phyloP scores from a whole-genome alignment of 2,888 invertebrate species.

The Lepidochrysops patricia region DNA sequence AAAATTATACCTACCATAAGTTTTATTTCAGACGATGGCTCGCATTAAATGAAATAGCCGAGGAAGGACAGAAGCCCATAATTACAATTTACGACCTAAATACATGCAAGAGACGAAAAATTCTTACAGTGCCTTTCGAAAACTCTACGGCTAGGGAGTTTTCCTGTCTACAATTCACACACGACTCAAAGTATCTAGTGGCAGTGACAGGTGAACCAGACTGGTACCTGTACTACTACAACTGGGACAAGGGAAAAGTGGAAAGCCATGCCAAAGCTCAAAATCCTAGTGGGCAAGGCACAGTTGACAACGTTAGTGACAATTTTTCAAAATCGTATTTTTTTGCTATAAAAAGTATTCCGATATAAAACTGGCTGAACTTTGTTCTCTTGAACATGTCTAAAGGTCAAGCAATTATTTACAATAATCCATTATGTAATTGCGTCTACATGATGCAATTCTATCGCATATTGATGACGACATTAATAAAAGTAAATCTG shows the following conservation, averaged over 20 bases:
- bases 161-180: slow-evolving; percentile 83
- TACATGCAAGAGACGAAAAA: slow-evolving; percentile 80
- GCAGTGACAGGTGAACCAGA: slow-evolving; percentile 89
- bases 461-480: background rate
- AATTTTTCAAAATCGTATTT: background rate
- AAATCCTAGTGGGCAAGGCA: slow-evolving; percentile 79
- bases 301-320: slow-evolving; percentile 70
- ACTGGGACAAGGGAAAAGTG: slow-evolving; percentile 87
- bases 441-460: background rate
- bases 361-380: background rate
- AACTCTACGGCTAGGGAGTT: slow-evolving; percentile 77
- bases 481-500: no score
- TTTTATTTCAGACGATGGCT: slow-evolving; percentile 73
- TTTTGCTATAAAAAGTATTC: no score
- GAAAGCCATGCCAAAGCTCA: slow-evolving; percentile 83
- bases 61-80: slow-evolving; percentile 78
- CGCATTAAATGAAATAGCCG: slow-evolving; percentile 77
- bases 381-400: background rate
- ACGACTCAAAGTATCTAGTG: slow-evolving; percentile 86
- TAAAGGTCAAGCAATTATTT: background rate
- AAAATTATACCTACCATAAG: background rate
- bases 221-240: slow-evolving; percentile 86
- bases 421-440: background rate
- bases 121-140: slow-evolving; percentile 77
- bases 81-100: slow-evolving; percentile 82